Percentiles rank a stretch among this genome's conserved stretches.
Conservation (phyloP, 2,113 vertebrate genomes). For the Sturnira hondurensis region DNA sequence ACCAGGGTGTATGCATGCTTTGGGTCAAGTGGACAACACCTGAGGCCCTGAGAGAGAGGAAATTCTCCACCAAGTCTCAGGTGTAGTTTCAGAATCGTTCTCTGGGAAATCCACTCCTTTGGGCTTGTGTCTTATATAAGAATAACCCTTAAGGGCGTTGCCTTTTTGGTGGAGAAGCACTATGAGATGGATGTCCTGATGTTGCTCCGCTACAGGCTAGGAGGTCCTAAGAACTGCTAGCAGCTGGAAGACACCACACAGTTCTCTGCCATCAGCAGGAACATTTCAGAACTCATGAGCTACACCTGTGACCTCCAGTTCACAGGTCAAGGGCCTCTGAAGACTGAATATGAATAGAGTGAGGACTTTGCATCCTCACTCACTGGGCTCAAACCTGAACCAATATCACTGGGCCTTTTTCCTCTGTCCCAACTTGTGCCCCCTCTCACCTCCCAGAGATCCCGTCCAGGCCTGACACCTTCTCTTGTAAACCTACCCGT, state of each 20-base stretch:
- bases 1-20: slow-evolving; percentile 90
- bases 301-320: slow-evolving; percentile 87
- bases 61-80: slow-evolving; percentile 96
- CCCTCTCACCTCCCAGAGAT: neutral
- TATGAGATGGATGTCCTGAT: slow-evolving; percentile 95
- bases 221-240: slow-evolving; percentile 96
- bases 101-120: slow-evolving; percentile 99
- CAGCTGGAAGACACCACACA: slow-evolving; percentile 86
- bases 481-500: neutral
- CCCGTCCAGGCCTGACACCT: neutral
- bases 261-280: slow-evolving; percentile 91
- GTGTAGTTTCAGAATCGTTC: slow-evolving; percentile 96
- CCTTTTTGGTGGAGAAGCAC: slow-evolving; percentile 92
- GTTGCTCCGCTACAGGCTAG: slow-evolving; percentile 88
- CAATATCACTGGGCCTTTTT: slow-evolving; percentile 26
- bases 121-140: slow-evolving; percentile 96
- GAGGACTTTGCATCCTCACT: neutral
- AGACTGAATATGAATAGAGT: neutral
- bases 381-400: slow-evolving; percentile 1
- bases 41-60: slow-evolving; percentile 94
- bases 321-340: neutral
- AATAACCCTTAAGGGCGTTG: slow-evolving; percentile 96
- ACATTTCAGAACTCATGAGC: slow-evolving; percentile 89
- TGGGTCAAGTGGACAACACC: slow-evolving; percentile 92
- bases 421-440: slow-evolving; percentile 56